These are phyloP conservation scores for Nesoenas mayeri DNA, from an alignment of 2,113 vertebrate genomes.

Conservation along the genomic window DNA sequence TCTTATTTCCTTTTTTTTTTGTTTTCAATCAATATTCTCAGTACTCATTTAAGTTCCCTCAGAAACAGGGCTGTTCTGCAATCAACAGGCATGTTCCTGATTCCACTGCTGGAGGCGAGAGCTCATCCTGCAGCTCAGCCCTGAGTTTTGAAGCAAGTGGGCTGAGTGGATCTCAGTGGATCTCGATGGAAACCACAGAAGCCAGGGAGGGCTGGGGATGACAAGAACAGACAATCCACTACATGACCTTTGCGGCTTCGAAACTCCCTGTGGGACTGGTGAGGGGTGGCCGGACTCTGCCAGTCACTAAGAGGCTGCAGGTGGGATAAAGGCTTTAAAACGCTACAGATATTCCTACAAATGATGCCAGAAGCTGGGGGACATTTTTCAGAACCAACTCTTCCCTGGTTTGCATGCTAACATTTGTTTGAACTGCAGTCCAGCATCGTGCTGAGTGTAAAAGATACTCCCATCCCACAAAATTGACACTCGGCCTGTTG, in stretches of 20 bases:
- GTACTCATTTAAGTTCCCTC: neutral
- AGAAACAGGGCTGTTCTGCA: neutral
- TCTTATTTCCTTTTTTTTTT: neutral
- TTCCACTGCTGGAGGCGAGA: neutral
- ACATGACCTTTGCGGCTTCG: neutral
- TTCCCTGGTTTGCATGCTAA: neutral
- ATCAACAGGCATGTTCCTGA: neutral
- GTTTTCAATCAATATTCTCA: neutral
- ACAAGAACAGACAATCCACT: neutral
- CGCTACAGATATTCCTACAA: neutral
- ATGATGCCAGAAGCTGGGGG: neutral
- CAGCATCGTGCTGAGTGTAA: neutral
- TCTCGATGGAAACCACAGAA: neutral
- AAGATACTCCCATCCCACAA: neutral
- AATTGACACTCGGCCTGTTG: neutral
- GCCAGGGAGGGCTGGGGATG: neutral
- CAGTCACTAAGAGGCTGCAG: neutral
- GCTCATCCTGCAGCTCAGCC: neutral
- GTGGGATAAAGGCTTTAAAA: neutral
- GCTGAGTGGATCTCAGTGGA: neutral
- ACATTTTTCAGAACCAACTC: neutral
- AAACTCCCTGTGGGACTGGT: neutral
- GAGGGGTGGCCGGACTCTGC: neutral
- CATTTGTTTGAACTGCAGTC: neutral
- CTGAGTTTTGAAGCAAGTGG: neutral